Evolutionary conservation across 2,797 vertebrate genomes (phyloP).

Genomic region (Paedocypris micromegethes): DNA sequence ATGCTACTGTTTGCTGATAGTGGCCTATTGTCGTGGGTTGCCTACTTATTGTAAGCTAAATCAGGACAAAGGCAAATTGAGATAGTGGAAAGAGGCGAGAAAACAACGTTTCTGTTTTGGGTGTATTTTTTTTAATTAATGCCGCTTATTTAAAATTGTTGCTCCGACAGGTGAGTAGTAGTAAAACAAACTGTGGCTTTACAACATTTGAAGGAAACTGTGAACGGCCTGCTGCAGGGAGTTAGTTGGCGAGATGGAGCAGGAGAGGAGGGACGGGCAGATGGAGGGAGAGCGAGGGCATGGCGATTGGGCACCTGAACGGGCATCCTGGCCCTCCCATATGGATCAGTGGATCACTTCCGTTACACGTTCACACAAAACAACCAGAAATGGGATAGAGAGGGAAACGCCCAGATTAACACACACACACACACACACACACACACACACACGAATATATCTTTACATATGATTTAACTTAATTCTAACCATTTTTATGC

Average conservation of each 20-base stretch:
- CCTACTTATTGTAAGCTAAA: not conserved
- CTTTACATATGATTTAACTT: too few species aligned
- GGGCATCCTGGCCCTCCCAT: conserved; percentile 73
- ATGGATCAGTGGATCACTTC: conserved; percentile 59
- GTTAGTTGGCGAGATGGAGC: conserved; percentile 60
- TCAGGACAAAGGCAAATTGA: not conserved
- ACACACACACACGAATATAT: too few species aligned
- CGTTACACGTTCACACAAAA: conserved; percentile 36
- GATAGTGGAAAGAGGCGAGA: not conserved
- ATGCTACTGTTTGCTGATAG: conserved; percentile 32
- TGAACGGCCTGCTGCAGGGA: conserved; percentile 8
- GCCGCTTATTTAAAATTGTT: too few species aligned
- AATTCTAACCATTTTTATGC: too few species aligned
- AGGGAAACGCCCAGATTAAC: not conserved
- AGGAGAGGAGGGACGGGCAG: conserved; percentile 63
- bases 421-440: too few species aligned
- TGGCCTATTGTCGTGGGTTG: conserved; percentile 11
- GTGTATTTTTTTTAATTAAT: too few species aligned
- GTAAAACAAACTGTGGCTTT: too few species aligned
- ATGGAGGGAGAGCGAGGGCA: conserved; percentile 74
- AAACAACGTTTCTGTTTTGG: too few species aligned
- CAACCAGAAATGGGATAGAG: conserved; percentile 37
- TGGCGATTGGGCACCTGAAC: conserved; percentile 66
- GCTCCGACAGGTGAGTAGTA: too few species aligned
- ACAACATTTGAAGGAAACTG: too few species aligned